Evolutionary conservation across 2,113 vertebrate genomes (phyloP), one percentile per base, ranked within the genome.

Genomic region (Trichechus manatus): DNA sequence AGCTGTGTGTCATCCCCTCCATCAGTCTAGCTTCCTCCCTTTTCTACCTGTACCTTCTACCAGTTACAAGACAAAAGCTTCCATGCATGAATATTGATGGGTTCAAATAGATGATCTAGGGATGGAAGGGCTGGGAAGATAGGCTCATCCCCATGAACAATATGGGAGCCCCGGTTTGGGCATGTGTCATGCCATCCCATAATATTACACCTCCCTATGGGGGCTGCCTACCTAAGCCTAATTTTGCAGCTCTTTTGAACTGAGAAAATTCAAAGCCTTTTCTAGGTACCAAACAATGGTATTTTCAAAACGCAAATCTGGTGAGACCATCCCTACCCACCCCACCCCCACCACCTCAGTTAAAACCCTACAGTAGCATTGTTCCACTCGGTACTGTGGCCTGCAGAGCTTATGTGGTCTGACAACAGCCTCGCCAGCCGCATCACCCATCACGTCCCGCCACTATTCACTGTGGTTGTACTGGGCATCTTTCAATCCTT

Each of bases 281-380:
- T 89, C 20, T 59, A 77, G 22, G 25, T 53, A 15, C 9, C 50
- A 29, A 75, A 19, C 44, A 91, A 47, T 87, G 82, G 91, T 22
- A 77, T 96, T 95, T 95, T 33, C 39, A 93, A 77, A 77, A 90
- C 87, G 84, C 27, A 90, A 23, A 72, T 89, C 75, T 72, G 33
- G 10, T 27, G 36, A n/a, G 2, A 14, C 5, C 13, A 3, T 56
- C 53, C 53, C 53, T 56, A 9, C 25, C 29, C 42, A 13, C 53
- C 53, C 53, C 13, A 9, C 25, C 29, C 42, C 7, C 2, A 6
- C 14, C 6, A 61, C 27, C 59, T 33, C 19, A 59, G 6, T 72
- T 59, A 17, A 84, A 84, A 31, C 11, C 23, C 81, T 78, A 0
- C 9, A 61, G 50, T 5, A 6, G 9, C 22, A 56, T 56, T 56